A percentile compares a stretch with the other conserved stretches of the same genome.
Evolutionary conservation across 35 echinoderm and acorn worm genomes (phyloP).

Genomic region (Strongylocentrotus purpuratus): DNA sequence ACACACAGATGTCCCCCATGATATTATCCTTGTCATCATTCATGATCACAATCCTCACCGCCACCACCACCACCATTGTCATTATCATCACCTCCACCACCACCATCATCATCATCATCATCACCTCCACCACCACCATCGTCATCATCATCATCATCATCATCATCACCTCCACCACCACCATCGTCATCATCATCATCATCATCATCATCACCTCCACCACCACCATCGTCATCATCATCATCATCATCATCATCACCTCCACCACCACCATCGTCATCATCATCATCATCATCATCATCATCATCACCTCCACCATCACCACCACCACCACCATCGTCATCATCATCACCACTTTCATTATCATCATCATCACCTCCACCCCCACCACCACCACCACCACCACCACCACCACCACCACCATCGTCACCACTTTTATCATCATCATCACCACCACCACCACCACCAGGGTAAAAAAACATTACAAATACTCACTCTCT

Average conservation of each 20-base stretch:
- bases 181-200: background rate
- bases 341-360: background rate
- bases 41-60: background rate
- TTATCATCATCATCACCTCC: background rate
- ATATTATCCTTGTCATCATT: background rate
- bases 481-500: conserved; percentile 56
- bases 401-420: background rate
- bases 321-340: background rate
- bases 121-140: background rate
- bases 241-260: background rate
- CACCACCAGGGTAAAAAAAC: too few species aligned
- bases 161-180: background rate
- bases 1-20: too few species aligned
- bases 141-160: background rate
- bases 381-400: background rate
- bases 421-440: background rate
- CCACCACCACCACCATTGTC: background rate
- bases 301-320: background rate
- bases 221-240: background rate
- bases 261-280: background rate
- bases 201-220: background rate
- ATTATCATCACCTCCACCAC: background rate
- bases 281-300: background rate
- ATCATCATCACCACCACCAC: background rate
- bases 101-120: background rate